Evolutionary conservation across 2,888 invertebrate genomes (phyloP).

Genomic region (Drosophila helvetica): DNA sequence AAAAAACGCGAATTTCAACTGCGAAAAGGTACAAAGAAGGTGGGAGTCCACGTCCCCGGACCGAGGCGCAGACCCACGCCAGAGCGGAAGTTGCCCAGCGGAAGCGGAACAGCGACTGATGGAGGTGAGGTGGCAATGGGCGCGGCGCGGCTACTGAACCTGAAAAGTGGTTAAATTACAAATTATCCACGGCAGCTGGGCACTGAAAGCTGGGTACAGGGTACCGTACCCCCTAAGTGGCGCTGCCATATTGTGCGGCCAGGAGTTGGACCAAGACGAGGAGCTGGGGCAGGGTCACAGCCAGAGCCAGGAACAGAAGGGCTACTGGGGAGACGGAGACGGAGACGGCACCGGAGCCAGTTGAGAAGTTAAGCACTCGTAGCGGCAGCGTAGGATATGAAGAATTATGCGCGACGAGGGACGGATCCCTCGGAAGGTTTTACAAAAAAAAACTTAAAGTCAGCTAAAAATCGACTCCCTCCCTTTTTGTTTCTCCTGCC

Average conservation of each 20-base stretch:
- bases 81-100: constrained; percentile 69
- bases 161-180: constrained; percentile 84
- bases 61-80: constrained; percentile 2
- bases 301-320: constrained; percentile 29
- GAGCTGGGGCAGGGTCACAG: not conserved
- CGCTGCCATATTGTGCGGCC: constrained; percentile 8
- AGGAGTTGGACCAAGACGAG: not conserved
- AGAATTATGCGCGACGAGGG: constrained; percentile 77
- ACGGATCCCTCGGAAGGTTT: constrained; percentile 19
- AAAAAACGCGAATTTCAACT: constrained; percentile 41
- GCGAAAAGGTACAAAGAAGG: constrained; percentile 50
- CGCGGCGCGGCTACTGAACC: constrained; percentile 81
- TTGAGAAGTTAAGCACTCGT: constrained; percentile 64
- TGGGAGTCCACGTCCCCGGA: constrained; percentile 16
- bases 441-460: constrained; percentile 34
- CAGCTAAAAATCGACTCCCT: constrained; percentile 38
- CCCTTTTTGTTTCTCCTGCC: not conserved
- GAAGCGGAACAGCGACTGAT: constrained; percentile 57
- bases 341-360: constrained; percentile 34
- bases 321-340: constrained; percentile 28
- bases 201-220: constrained; percentile 31
- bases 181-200: constrained; percentile 81
- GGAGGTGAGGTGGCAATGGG: constrained; percentile 29
- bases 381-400: constrained; percentile 61
- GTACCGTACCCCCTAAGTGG: not conserved